Evolutionary conservation across 2,113 vertebrate genomes (phyloP).

Genomic region (Stictonetta naevosa): DNA sequence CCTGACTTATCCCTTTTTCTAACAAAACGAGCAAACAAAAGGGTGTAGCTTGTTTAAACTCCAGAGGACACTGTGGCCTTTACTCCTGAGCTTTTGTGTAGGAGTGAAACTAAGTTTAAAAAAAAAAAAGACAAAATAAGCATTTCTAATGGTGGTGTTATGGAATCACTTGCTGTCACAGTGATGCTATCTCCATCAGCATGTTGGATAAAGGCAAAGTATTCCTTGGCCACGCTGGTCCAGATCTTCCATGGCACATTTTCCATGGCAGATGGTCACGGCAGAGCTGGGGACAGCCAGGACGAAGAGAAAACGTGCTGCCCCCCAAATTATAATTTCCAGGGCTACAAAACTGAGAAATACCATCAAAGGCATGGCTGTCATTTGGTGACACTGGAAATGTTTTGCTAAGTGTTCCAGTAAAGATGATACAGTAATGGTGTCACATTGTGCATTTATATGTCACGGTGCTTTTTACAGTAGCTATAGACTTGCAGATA

Average conservation of each 20-base stretch:
- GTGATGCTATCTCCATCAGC: neutral
- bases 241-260: neutral
- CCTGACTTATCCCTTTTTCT: neutral
- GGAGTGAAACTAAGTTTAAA: neutral
- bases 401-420: slow-evolving; percentile 59
- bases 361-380: neutral
- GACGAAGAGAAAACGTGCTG: neutral
- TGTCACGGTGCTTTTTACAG: slow-evolving; percentile 57
- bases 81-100: neutral
- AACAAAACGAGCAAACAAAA: neutral
- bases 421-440: slow-evolving; percentile 49
- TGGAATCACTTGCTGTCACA: neutral
- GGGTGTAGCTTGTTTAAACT: neutral
- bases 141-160: neutral
- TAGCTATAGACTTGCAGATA: slow-evolving; percentile 46
- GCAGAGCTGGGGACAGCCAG: neutral
- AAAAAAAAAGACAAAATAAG: neutral
- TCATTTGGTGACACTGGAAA: slow-evolving; percentile 47
- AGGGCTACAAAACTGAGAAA: slow-evolving; percentile 19
- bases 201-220: neutral
- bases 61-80: accelerated
- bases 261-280: neutral
- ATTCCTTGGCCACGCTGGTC: neutral
- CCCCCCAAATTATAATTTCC: neutral
- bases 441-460: slow-evolving; percentile 42